Conservation (phyloP, 2,888 invertebrate species). For the Slavum lentiscoides region DNA sequence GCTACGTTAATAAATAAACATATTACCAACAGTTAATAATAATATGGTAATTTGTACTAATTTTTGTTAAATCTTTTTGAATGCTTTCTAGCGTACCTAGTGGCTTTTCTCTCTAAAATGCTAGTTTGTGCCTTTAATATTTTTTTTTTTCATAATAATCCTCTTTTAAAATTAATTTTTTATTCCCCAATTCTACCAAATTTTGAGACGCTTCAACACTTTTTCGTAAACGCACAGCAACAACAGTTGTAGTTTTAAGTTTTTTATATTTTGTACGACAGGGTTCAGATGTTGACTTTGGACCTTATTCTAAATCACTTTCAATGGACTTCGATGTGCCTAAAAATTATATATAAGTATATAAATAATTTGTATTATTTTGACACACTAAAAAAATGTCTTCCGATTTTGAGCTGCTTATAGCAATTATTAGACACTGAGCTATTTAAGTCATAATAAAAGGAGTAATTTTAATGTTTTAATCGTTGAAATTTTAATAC, state of each 20-base stretch:
- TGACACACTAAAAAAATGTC: neutral
- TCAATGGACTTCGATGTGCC: neutral
- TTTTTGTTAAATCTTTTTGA: neutral
- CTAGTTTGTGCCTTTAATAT: neutral
- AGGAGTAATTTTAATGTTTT: too few species aligned
- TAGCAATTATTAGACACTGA: too few species aligned
- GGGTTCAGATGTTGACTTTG: neutral
- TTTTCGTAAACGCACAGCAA: neutral
- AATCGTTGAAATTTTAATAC: too few species aligned
- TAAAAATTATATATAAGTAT: neutral
- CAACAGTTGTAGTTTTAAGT: neutral
- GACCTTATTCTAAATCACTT: neutral
- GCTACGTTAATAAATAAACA: neutral
- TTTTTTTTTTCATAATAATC: neutral
- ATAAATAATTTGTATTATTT: neutral
- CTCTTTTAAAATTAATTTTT: neutral
- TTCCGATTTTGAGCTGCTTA: too few species aligned
- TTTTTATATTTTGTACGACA: neutral
- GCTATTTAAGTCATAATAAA: too few species aligned
- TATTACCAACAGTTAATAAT: neutral
- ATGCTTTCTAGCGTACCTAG: neutral
- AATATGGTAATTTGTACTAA: neutral
- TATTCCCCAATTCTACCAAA: neutral
- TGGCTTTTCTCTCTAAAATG: neutral
- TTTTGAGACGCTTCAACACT: neutral